phyloP scores from a whole-genome alignment of 2,113 vertebrate species.

The Symphodus melops region DNA sequence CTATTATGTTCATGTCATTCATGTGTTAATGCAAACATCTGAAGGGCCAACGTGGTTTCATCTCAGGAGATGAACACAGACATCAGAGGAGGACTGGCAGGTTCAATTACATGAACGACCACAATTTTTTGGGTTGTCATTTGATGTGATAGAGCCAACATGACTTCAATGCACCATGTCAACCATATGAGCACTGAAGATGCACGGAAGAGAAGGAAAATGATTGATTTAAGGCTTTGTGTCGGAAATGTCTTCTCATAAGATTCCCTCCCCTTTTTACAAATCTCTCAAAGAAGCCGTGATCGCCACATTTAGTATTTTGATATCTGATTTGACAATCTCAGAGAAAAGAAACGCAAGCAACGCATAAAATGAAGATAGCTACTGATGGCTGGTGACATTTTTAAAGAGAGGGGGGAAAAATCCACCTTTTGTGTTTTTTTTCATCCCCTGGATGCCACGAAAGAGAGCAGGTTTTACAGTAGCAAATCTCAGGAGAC shows the following conservation, averaged over 20 bases:
- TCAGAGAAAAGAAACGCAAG: slow-evolving; percentile 16
- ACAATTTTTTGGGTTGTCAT: slow-evolving; percentile 50
- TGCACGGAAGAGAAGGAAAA: slow-evolving; percentile 43
- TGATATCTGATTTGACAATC: slow-evolving; percentile 30
- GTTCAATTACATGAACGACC: slow-evolving; percentile 50
- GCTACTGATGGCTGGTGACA: slow-evolving; percentile 44
- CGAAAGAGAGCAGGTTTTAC: slow-evolving; percentile 57
- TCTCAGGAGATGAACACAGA: slow-evolving; percentile 43
- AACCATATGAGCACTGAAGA: slow-evolving; percentile 19
- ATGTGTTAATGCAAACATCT: slow-evolving; percentile 56
- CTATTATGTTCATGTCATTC: slow-evolving; percentile 46
- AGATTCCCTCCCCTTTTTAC: slow-evolving; percentile 36
- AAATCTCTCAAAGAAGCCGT: slow-evolving; percentile 31
- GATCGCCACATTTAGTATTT: slow-evolving; percentile 40
- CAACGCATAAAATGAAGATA: slow-evolving; percentile 43
- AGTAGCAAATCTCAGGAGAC: slow-evolving; percentile 70
- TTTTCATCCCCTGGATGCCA: slow-evolving; percentile 62
- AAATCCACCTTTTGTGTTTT: slow-evolving; percentile 56
- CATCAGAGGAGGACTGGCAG: slow-evolving; percentile 38
- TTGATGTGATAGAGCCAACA: slow-evolving; percentile 55
- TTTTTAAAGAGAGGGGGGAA: slow-evolving; percentile 42
- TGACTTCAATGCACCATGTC: slow-evolving; percentile 56
- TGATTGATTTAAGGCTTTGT: slow-evolving; percentile 57
- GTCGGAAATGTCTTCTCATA: slow-evolving; percentile 28
- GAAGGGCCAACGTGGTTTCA: slow-evolving; percentile 58